These are phyloP conservation scores for Caenorhabditis tropicalis DNA, from an alignment of 1,140 invertebrate species.

Conservation along the genomic window DNA sequence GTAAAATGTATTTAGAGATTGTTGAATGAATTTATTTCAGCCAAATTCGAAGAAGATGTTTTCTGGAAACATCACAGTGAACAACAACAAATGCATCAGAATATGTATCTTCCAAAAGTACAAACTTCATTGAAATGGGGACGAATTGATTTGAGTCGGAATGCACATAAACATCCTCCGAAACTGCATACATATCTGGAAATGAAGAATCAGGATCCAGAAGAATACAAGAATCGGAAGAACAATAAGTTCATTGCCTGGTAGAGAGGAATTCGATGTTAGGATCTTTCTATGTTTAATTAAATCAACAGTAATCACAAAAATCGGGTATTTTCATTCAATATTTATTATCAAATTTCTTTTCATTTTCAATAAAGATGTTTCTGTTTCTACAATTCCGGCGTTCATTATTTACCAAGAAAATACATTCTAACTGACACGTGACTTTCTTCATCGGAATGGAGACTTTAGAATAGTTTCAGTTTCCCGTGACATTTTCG, in stretches of 20 bases:
- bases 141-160: constrained; percentile 48
- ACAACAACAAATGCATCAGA: constrained; percentile 34
- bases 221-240: constrained; percentile 8
- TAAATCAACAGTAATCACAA: not conserved
- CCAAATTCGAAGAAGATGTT: constrained; percentile 43
- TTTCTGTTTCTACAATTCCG: not conserved
- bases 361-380: not conserved
- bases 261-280: not conserved
- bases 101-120: constrained; percentile 23
- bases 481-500: not conserved
- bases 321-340: not conserved
- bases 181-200: constrained; percentile 49
- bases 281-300: not conserved
- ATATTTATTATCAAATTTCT: not conserved
- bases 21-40: not conserved
- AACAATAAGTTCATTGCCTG: constrained; percentile 36
- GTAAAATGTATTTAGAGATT: not conserved
- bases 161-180: constrained; percentile 50
- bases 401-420: not conserved
- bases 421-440: too few relatives aligned
- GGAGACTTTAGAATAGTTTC: not conserved
- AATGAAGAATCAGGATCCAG: constrained; percentile 36
- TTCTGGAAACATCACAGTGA: constrained; percentile 47
- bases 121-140: constrained; percentile 45
- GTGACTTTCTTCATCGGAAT: too few relatives aligned